Evolutionary conservation across 2,888 invertebrate genomes (phyloP), one percentile per base, ranked within the genome.

Genomic region (Philereme transversata): DNA sequence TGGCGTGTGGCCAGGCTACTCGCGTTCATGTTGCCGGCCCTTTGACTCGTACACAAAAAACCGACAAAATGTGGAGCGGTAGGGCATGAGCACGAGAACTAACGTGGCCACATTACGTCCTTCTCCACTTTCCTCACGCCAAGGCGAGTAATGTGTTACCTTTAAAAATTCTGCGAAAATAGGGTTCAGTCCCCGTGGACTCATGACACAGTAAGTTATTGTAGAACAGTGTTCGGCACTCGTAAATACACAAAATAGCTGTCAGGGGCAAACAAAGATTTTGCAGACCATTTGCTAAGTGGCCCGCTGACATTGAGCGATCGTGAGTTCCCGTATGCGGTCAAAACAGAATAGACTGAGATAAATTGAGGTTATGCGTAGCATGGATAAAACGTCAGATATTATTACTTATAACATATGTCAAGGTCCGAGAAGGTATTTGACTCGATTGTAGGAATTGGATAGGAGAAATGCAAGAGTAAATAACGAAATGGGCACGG

Each of bases 231-330:
- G 7, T 46, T 38, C 47, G 51, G 47, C 44, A 38, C 46, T 48
- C 52, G 46, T 63, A 63, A 52, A 54, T 54, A 60, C 51, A 55
- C 54, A 56, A 11, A 60, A 48, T 52, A 56, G 55, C 36, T 51
- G 47, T 43, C 50, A n/a, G 35, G 51, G 38, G 47, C 40, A 55
- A 55, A 62, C 54, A 51, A 54, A 60, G 52, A 57, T 55, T 62
- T 58, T 58, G 51, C 51, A 55, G 40, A 45, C 55, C 62, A 62
- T 62, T 58, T 62, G 46, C 58, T 58, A 62, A 62, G 57, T 62
- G 44, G 51, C 45, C 35, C 45, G 48, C 33, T 34, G 58, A 59
- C 58, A 46, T 51, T 62, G 62, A 62, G 62, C 45, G 58, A 62
- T 62, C 48, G 43, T 45, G 44, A 51, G 51, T 55, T 51, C 58